phyloP scores from a whole-genome alignment of 2,888 invertebrate genomes.

The Andrena trimmerana region DNA sequence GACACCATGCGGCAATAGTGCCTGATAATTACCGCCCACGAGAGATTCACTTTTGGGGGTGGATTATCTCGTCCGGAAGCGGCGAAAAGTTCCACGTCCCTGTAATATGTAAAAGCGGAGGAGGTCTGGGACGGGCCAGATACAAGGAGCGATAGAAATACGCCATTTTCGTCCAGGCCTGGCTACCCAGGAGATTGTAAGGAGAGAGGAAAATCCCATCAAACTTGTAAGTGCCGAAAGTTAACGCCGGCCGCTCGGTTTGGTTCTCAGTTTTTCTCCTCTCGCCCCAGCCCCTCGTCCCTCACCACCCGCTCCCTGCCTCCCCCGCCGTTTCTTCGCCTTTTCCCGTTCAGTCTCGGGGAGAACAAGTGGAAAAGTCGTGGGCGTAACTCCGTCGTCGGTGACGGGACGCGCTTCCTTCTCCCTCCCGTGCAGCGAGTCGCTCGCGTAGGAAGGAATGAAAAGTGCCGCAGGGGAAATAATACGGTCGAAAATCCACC shows the following conservation, averaged over 20 bases:
- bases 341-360: constrained; percentile 44
- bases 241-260: constrained; percentile 67
- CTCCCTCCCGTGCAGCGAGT: constrained; percentile 11
- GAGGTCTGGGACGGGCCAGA: constrained; percentile 38
- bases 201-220: constrained; percentile 73
- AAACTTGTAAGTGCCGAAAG: constrained; percentile 78
- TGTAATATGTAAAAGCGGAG: constrained; percentile 54
- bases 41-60: constrained; percentile 26
- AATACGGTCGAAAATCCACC: constrained; percentile 74
- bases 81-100: constrained; percentile 49
- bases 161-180: constrained; percentile 49
- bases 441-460: constrained; percentile 32
- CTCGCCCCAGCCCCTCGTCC: background rate
- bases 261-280: constrained; percentile 60
- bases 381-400: constrained; percentile 59
- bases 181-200: constrained; percentile 21
- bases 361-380: constrained; percentile 72
- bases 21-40: constrained; percentile 6
- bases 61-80: constrained; percentile 24
- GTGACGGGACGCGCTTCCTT: constrained; percentile 45
- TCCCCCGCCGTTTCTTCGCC: background rate
- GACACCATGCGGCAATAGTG: no score
- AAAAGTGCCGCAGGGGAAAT: constrained; percentile 77
- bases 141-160: constrained; percentile 54
- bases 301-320: constrained; percentile 5